phyloP scores from a whole-genome alignment of 2,113 vertebrate species.

The Microtus oregoni region DNA sequence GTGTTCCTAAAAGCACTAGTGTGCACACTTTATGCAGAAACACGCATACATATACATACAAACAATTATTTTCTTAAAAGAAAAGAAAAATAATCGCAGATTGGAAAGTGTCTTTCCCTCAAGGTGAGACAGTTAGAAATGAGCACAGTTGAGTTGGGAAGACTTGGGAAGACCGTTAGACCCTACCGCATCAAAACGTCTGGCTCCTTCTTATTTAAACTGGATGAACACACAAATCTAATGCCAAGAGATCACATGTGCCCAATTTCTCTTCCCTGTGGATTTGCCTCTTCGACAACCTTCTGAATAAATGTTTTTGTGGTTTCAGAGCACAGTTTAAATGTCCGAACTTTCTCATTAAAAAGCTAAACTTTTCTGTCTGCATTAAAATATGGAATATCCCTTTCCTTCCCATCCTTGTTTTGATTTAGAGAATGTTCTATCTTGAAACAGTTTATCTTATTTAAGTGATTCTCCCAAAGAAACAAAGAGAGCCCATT shows the following conservation, averaged over 20 bases:
- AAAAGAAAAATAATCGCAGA: not conserved
- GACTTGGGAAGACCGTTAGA: not conserved
- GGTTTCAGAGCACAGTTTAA: not conserved
- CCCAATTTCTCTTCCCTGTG: not conserved
- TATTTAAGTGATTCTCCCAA: no score
- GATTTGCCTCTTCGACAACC: not conserved
- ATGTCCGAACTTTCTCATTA: not conserved
- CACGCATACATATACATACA: not conserved
- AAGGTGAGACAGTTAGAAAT: not conserved
- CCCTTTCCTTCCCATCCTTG: not conserved
- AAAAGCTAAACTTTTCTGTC: not conserved
- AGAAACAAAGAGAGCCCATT: not conserved
- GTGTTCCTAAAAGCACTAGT: not conserved
- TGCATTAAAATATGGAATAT: not conserved
- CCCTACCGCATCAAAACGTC: not conserved
- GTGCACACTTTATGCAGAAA: not conserved
- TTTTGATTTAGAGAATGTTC: not conserved
- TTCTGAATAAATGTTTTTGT: slow-evolving; percentile 12
- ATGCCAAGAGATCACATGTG: not conserved
- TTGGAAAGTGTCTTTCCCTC: not conserved
- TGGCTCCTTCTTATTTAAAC: not conserved
- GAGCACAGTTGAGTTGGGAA: not conserved
- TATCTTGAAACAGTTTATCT: not conserved
- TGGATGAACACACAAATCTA: not conserved
- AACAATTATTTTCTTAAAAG: not conserved